Conservation (phyloP, 2,797 vertebrate genomes). For the Okamejei kenojei region DNA sequence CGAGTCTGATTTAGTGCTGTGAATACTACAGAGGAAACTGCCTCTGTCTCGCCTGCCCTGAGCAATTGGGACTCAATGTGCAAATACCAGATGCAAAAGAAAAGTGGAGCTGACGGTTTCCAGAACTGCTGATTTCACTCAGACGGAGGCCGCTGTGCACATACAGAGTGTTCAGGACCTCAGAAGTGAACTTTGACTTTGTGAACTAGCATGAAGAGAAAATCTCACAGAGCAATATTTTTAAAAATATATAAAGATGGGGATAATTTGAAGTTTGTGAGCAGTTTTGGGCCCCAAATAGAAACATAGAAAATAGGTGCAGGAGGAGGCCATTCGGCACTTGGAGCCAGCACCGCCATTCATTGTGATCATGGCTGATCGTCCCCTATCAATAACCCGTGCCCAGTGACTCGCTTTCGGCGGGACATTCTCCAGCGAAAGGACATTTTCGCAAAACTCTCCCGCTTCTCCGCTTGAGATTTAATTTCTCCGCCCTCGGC, state of each 20-base stretch:
- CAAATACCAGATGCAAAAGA: conserved; percentile 28
- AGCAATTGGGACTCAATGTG: conserved; percentile 23
- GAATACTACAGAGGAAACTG: conserved; percentile 29
- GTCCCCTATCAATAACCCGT: too few species aligned
- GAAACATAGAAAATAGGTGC: too few species aligned
- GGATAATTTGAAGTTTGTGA: not conserved
- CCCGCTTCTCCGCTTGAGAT: too few species aligned
- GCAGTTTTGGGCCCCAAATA: too few species aligned
- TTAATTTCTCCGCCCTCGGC: too few species aligned
- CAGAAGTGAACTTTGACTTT: not conserved
- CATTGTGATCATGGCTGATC: too few species aligned
- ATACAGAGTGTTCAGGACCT: not conserved
- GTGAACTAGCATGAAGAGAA: not conserved
- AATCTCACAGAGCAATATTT: not conserved
- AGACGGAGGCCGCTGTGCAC: not conserved
- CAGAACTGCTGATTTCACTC: conserved; percentile 32
- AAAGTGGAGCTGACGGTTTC: conserved; percentile 24
- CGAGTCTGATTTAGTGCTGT: conserved; percentile 37
- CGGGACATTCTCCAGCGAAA: too few species aligned
- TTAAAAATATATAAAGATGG: not conserved
- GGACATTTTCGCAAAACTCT: too few species aligned
- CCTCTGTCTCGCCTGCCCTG: conserved; percentile 26
- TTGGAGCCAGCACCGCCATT: too few species aligned
- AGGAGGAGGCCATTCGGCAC: too few species aligned
- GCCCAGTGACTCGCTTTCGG: too few species aligned